Percentiles rank a stretch among this genome's conserved stretches.
Conservation (phyloP, 2,888 invertebrate species). For the Fragum sueziense region DNA sequence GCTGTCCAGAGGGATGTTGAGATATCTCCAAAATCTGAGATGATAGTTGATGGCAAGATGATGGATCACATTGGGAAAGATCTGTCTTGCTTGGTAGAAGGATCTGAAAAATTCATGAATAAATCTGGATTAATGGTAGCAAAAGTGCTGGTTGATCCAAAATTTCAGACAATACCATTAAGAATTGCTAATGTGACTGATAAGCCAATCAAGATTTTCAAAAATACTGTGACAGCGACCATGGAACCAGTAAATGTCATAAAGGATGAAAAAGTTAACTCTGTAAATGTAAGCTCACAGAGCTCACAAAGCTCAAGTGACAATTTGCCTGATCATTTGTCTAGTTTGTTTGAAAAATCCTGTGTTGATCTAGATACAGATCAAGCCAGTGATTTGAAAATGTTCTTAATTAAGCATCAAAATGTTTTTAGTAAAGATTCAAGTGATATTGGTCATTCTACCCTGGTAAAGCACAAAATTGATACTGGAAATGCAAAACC, state of each 20-base stretch:
- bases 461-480: constrained; percentile 32
- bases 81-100: constrained; percentile 22
- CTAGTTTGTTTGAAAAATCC: constrained; percentile 27
- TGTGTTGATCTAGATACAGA: constrained; percentile 3
- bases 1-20: constrained; percentile 25
- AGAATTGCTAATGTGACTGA: constrained; percentile 33
- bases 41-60: constrained; percentile 24
- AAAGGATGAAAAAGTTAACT: not conserved
- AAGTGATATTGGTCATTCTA: constrained; percentile 40
- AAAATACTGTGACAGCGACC: constrained; percentile 21
- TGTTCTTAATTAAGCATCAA: constrained; percentile 29
- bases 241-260: not conserved
- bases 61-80: constrained; percentile 17
- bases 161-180: constrained; percentile 3
- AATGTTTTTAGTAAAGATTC: constrained; percentile 29
- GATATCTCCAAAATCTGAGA: constrained; percentile 11
- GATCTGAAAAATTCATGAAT: not conserved
- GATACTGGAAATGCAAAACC: constrained; percentile 41
- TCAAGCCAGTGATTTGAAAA: constrained; percentile 18
- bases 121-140: constrained; percentile 43
- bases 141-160: constrained; percentile 33
- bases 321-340: constrained; percentile 27
- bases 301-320: no score
- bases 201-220: constrained; percentile 2
- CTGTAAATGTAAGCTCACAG: no score